phyloP scores from a whole-genome alignment of 1,140 invertebrate genomes.

The Cydia fagiglandana region DNA sequence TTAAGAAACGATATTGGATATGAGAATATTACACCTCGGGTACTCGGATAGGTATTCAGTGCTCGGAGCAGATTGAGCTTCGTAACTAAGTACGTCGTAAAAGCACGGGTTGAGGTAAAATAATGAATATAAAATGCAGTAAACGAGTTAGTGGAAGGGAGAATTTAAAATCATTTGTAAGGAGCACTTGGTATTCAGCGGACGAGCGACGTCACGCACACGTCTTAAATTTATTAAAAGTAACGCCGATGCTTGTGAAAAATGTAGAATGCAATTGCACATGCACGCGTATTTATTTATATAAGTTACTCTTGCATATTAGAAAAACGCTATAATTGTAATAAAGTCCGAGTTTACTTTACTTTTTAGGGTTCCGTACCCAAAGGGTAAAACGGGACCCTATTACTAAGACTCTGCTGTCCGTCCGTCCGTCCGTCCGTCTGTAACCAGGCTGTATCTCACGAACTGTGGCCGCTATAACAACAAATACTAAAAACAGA shows the following conservation, averaged over 20 bases:
- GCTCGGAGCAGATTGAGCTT: constrained; percentile 23
- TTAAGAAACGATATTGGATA: constrained; percentile 15
- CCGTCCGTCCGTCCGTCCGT: too few relatives aligned
- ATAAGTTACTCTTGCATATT: neutral
- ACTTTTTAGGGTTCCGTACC: too few relatives aligned
- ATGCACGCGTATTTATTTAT: constrained; percentile 41
- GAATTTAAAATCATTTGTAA: constrained; percentile 65
- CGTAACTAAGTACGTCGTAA: constrained; percentile 48
- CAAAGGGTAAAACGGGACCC: too few relatives aligned
- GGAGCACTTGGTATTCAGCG: constrained; percentile 60
- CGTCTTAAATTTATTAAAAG: constrained; percentile 72
- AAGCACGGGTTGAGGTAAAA: constrained; percentile 46
- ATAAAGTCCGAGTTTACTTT: too few relatives aligned
- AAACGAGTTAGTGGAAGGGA: constrained; percentile 46
- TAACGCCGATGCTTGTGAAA: constrained; percentile 52
- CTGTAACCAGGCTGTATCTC: too few relatives aligned
- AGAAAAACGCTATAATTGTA: too few relatives aligned
- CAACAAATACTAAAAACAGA: too few relatives aligned
- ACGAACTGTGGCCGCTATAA: too few relatives aligned
- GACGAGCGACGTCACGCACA: constrained; percentile 46
- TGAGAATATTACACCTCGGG: neutral
- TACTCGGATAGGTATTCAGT: constrained; percentile 19
- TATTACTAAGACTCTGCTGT: too few relatives aligned
- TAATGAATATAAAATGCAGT: constrained; percentile 62
- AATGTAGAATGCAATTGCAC: constrained; percentile 49